Base-by-base conservation (phyloP, 1,140 invertebrate genomes). In the Hypsibius dujardini region DNA sequence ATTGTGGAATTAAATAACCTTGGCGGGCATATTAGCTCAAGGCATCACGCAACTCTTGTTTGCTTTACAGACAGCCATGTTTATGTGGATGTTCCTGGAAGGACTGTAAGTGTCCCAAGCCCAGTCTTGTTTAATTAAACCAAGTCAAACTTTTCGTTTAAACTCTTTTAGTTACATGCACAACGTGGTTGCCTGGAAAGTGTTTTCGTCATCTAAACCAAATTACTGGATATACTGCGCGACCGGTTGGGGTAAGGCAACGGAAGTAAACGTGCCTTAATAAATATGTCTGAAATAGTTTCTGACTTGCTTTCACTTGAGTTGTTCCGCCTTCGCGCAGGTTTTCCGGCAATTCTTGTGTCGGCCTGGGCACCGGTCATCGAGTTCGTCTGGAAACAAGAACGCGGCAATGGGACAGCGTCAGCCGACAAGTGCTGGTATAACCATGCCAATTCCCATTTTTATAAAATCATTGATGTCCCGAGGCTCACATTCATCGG, bases 161-260 rank as follows among this genome's bases (percentile, higher is more conserved):
- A 56, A 7, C n/a, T 56, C 7, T 56, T 56, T n/a, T n/a, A 56
- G 7, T 56, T 67, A 67, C 62, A 67, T 67, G 62, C 62, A 67
- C 42, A 67, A 67, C 42, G 62, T 67, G 12, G 62, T 67, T 12
- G 62, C 62, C 62, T 67, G 62, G 62, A 67, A 67, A 42, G 62
- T 67, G 3, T 67, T 67, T 42, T 3, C 12, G 45, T 7, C 62
- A 7, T 67, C 62, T 12, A 7, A 67, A 67, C 62, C 62, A 14
- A 67, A 67, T 67, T 67, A 14, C 45, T 14, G 7, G 42, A 12
- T 67, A 7, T 67, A 67, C 42, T 67, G 7, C 45, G 62, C 62
- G 3, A 67, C 42, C 7, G 62, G 62, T 14, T 67, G 62, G 62
- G 62, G 62, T 67, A 42, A 67, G 62, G 12, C 3, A 3, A 3